Evolutionary conservation across 30 jellyfish, hydroid and myxozoan genomes (phyloP).

Genomic region (Sanderia malayensis): DNA sequence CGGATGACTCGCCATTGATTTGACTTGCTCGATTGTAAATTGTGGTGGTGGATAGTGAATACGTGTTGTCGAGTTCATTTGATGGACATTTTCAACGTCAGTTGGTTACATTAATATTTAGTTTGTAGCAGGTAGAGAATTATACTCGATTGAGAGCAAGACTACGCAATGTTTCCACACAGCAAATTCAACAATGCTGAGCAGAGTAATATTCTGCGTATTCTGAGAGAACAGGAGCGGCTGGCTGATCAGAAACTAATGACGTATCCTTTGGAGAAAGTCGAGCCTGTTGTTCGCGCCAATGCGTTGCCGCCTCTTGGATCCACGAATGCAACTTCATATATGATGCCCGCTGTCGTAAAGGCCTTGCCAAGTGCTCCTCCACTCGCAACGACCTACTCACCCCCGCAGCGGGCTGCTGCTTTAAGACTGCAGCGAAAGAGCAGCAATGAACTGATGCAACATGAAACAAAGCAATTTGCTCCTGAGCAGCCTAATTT

Average conservation of each 20-base stretch:
- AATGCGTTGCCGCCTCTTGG: constrained; percentile 53
- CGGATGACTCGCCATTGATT: too few relatives aligned
- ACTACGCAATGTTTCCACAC: constrained; percentile 17
- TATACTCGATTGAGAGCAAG: neutral
- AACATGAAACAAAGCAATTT: neutral
- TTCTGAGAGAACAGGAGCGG: constrained; percentile 26
- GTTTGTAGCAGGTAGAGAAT: neutral
- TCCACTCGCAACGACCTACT: neutral
- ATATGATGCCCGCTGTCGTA: neutral
- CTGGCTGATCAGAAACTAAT: constrained; percentile 1
- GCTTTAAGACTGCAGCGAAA: neutral
- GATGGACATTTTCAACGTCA: too few relatives aligned
- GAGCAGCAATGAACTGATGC: neutral
- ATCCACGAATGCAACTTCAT: neutral
- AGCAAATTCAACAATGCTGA: constrained; percentile 29
- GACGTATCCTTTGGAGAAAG: constrained; percentile 7
- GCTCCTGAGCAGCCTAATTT: neutral
- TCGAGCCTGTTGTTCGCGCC: neutral
- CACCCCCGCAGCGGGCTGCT: neutral
- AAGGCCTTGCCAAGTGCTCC: neutral
- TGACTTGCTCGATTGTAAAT: too few relatives aligned
- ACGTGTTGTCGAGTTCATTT: too few relatives aligned
- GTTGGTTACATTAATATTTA: neutral
- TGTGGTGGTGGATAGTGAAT: too few relatives aligned
- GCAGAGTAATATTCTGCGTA: constrained; percentile 11